These are phyloP conservation scores for Myotis findleyi DNA, from an alignment of 2,797 vertebrate genomes.

Conservation along the genomic window DNA sequence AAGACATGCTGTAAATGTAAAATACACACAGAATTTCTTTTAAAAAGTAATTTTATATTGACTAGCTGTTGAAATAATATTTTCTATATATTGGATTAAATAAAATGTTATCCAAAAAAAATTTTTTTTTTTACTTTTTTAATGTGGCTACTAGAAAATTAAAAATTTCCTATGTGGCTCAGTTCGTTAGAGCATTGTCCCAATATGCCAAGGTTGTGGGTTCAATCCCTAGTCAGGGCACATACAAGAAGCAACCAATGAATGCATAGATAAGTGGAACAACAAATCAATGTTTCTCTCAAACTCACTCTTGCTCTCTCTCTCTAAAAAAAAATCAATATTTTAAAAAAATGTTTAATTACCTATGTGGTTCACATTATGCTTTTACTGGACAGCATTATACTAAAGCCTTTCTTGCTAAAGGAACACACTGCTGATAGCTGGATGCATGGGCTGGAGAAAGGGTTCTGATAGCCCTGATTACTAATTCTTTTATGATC, in stretches of 20 bases:
- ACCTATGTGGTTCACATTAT: background rate
- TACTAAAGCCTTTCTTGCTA: background rate
- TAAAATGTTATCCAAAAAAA: background rate
- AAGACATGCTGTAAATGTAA: background rate
- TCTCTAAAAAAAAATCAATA: background rate
- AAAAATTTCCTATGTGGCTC: background rate
- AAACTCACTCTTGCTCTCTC: background rate
- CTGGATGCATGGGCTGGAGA: background rate
- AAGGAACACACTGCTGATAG: background rate
- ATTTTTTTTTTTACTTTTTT: background rate
- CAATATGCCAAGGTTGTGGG: background rate
- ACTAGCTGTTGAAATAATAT: background rate
- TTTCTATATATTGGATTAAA: background rate
- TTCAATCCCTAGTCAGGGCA: background rate
- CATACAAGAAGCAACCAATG: background rate
- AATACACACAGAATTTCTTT: background rate
- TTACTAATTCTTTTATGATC: background rate
- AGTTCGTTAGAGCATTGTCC: background rate
- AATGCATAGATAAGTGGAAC: background rate
- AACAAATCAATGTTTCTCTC: background rate
- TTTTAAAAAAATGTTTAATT: background rate
- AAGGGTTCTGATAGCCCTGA: background rate
- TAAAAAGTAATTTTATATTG: background rate
- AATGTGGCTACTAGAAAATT: slow-evolving; percentile 1
- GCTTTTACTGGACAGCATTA: background rate